Conservation (phyloP, 2,113 vertebrate species). For the Myotis yumanensis region DNA sequence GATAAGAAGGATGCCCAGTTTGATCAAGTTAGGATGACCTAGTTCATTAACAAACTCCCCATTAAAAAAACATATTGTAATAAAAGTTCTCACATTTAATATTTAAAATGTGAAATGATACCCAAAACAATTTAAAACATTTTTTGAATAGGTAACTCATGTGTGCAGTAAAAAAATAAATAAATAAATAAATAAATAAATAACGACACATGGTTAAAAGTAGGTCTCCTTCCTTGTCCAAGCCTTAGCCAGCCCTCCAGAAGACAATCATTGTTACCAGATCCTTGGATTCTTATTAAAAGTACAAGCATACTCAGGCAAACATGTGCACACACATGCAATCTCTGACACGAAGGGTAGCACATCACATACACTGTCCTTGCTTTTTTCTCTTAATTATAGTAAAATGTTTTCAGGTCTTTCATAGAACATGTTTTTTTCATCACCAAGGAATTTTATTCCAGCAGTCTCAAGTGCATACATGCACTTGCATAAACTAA, state of each 20-base stretch:
- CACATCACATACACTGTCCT: background rate
- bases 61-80: constrained; percentile 10
- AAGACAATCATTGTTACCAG: background rate
- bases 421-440: background rate
- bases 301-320: background rate
- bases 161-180: background rate
- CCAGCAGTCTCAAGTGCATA: background rate
- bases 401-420: constrained; percentile 11
- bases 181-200: background rate
- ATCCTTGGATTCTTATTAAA: background rate
- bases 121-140: background rate
- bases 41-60: constrained; percentile 6
- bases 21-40: background rate
- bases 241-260: background rate
- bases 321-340: accelerated
- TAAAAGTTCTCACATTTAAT: constrained; percentile 16
- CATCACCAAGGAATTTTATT: background rate
- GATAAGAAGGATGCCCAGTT: background rate
- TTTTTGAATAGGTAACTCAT: background rate
- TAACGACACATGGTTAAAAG: background rate
- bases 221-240: background rate
- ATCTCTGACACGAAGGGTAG: background rate
- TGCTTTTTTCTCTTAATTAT: constrained; percentile 10
- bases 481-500: background rate
- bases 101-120: background rate